These are phyloP conservation scores for Nycteola revayana DNA, from an alignment of 2,888 invertebrate genomes.

Conservation along the genomic window DNA sequence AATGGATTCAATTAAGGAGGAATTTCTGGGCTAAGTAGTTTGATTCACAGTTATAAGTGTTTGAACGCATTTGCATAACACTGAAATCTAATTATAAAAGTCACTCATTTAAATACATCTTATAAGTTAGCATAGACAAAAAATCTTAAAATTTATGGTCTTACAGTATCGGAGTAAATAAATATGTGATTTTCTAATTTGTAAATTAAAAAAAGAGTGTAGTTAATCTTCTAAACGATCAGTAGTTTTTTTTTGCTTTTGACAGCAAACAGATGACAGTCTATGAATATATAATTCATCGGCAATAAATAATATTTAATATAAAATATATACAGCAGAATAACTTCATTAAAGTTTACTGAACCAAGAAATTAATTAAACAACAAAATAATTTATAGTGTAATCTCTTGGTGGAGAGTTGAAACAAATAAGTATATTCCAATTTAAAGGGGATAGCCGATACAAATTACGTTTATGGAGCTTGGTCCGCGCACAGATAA, in stretches of 20 bases:
- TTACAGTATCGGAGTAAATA: too few relatives aligned
- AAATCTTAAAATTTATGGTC: too few relatives aligned
- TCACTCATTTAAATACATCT: too few relatives aligned
- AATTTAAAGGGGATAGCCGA: slow-evolving; percentile 63
- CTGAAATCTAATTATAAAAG: too few relatives aligned
- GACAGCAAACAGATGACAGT: slow-evolving; percentile 10
- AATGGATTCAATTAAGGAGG: slow-evolving; percentile 43
- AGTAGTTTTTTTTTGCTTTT: slow-evolving; percentile 5
- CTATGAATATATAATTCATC: slow-evolving; percentile 14
- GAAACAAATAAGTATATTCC: slow-evolving; percentile 69
- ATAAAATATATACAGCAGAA: slow-evolving; percentile 17
- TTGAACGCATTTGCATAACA: too few relatives aligned
- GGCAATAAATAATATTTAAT: slow-evolving; percentile 19
- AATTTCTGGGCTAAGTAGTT: slow-evolving; percentile 42
- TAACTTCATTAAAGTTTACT: slow-evolving; percentile 47
- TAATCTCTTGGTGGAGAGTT: slow-evolving; percentile 46
- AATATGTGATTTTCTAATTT: too few relatives aligned
- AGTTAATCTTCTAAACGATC: not conserved
- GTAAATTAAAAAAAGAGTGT: not conserved
- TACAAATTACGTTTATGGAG: slow-evolving; percentile 75
- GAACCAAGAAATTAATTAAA: slow-evolving; percentile 46
- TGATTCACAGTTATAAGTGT: slow-evolving; percentile 42
- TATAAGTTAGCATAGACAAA: too few relatives aligned
- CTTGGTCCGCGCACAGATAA: slow-evolving; percentile 62
- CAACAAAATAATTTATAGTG: slow-evolving; percentile 53